These are phyloP conservation scores for Columba janthina DNA, from an alignment of 2,113 vertebrate genomes.

Conservation along the genomic window DNA sequence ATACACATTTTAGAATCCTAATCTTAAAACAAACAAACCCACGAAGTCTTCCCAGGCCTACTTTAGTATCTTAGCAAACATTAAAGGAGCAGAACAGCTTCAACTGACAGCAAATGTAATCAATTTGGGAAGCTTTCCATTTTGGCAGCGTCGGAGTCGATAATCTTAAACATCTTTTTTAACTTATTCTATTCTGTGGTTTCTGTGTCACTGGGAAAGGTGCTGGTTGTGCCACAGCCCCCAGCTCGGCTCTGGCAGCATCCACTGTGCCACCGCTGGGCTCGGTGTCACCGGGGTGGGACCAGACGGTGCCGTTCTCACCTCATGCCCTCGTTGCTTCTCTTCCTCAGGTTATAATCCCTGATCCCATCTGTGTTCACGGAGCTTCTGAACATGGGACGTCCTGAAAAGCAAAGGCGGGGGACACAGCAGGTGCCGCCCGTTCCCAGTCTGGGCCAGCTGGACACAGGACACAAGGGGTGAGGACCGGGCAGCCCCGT, in stretches of 20 bases:
- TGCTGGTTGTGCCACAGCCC: too few species aligned
- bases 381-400: background rate
- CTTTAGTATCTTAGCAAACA: too few species aligned
- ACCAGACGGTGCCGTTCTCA: background rate
- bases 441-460: background rate
- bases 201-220: too few species aligned
- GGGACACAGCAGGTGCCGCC: background rate
- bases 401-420: background rate
- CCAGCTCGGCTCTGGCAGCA: background rate
- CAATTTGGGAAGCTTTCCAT: too few species aligned
- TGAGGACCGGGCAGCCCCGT: background rate
- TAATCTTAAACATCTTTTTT: too few species aligned
- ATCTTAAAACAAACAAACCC: too few species aligned
- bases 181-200: too few species aligned
- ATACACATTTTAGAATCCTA: too few species aligned
- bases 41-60: too few species aligned
- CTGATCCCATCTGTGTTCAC: background rate
- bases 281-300: background rate
- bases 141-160: background rate
- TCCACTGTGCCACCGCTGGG: background rate
- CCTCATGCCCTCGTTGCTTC: background rate
- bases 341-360: background rate
- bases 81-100: too few species aligned
- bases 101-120: too few species aligned
- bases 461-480: fast-evolving